Evolutionary conservation across 2,113 vertebrate genomes (phyloP), one percentile per base, ranked within the genome.

Genomic region (Cacatua alba): DNA sequence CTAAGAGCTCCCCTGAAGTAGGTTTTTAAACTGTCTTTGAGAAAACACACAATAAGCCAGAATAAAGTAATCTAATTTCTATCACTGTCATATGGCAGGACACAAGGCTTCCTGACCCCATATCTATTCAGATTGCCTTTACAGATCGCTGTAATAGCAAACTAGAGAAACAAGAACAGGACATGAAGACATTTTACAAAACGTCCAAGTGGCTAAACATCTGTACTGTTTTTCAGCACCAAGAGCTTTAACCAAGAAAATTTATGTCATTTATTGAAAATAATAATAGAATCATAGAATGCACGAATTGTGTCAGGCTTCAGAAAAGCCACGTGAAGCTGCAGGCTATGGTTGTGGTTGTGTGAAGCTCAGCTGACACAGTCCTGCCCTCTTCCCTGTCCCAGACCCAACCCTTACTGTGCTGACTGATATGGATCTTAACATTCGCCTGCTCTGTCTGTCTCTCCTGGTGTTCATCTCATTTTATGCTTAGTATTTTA

Each of bases 111-210:
- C 86, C 91, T 85, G 68, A 86, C 28, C 14, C 28, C 6, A 0
- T 84, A 86, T 96, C 86, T 92, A 29, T 63, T 79, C 49, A 81
- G 77, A 86, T 12, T 71, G 70, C 35, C 52, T 82, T 91, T 86
- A 82, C 69, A 94, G 86, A 94, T 91, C 28, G 31, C 31, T 51
- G 19, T 33, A 46, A 46, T 4, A 76, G 46, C 44, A 65, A 95
- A 76, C 17, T 17, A 76, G 52, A 82, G 53, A 89, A 88, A 81
- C 25, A 35, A 0, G 44, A 64, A 75, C 23, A 53, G 44, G n/a
- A 46, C 29, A 62, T 1, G 31, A 88, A 41, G 24, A 68, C 21
- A 31, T 39, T 51, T 44, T n/a, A 41, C 24, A 49, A 51, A 92
- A 84, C 15, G 86, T 25, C 13, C 20, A 51, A 48, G 33, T 11